Evolutionary conservation across 2,113 vertebrate species (phyloP), one percentile per base, ranked within the genome.

Genomic region (Antigone vipio): DNA sequence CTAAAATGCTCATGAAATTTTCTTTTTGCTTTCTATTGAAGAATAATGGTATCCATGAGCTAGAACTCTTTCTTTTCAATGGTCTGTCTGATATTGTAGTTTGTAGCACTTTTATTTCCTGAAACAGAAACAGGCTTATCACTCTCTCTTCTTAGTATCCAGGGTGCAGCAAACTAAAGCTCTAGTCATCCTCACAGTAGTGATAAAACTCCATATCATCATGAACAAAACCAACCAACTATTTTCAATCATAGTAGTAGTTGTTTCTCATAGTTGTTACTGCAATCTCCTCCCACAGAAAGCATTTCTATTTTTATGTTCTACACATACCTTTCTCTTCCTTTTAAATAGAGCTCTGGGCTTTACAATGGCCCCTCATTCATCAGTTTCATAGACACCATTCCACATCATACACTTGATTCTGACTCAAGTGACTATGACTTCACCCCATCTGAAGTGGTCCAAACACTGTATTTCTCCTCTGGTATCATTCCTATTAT

Each of bases 371-470:
- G 21, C 12, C 64, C 32, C 15, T 77, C 21, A 35, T 91, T 84
- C 68, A 74, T 56, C 88, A 84, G 63, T 64, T 88, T 88, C 93
- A 88, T 38, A 85, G n/a, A 80, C 45, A 90, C 45, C n/a, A 73
- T 42, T 92, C 49, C 68, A 92, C 50, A 62, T 45, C 72, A 78
- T 53, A 34, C 18, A 75, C 83, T 92, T 84, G 34, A 84, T 89
- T 95, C 60, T 89, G 64, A 84, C 60, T 92, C 45, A 86, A 94
- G 85, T 92, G 93, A 68, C 76, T 81, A 38, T 88, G 79, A 94
- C 79, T 92, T 97, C 92, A 91, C 17, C 56, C 38, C 85, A 6
- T 87, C 60, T 92, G 73, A 92, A 96, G 72, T 88, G 85, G 32
- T 88, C 52, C 23, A 86, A 88, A 75, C 26, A 34, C 35, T 64